phyloP scores from a whole-genome alignment of 2,888 invertebrate genomes.

The Orthosia incerta region DNA sequence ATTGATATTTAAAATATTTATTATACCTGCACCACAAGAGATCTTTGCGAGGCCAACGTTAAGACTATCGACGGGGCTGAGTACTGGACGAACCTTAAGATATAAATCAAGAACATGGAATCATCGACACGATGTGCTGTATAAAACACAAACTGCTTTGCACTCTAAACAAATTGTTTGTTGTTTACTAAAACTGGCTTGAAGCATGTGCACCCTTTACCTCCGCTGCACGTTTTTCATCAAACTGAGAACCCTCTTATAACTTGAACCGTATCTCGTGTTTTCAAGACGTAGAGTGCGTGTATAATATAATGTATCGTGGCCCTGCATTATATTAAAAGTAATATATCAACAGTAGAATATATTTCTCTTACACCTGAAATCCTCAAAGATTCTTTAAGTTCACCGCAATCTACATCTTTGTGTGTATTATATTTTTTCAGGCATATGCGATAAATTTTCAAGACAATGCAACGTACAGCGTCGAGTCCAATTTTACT shows the following conservation, averaged over 20 bases:
- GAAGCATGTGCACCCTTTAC: no score
- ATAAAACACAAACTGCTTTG: no score
- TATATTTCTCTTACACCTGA: constrained; percentile 22
- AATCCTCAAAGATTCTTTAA: constrained; percentile 15
- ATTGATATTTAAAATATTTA: no score
- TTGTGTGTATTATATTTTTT: not conserved
- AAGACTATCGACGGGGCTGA: no score
- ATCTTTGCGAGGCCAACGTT: no score
- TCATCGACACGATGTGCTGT: no score
- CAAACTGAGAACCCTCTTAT: not conserved
- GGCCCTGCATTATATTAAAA: constrained; percentile 73
- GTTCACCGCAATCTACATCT: constrained; percentile 1
- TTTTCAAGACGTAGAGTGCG: constrained; percentile 68
- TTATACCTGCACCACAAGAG: no score
- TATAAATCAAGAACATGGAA: no score
- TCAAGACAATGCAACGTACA: not conserved
- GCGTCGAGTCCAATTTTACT: no score
- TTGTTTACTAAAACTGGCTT: not conserved
- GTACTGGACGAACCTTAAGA: no score
- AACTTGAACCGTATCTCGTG: constrained; percentile 54
- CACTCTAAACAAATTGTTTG: no score
- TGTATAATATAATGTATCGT: constrained; percentile 74
- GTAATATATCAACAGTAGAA: constrained; percentile 72
- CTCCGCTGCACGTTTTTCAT: no score
- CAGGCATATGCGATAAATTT: not conserved